Base-by-base conservation (phyloP, 2,797 vertebrate species). In the Micromesistius poutassou region DNA sequence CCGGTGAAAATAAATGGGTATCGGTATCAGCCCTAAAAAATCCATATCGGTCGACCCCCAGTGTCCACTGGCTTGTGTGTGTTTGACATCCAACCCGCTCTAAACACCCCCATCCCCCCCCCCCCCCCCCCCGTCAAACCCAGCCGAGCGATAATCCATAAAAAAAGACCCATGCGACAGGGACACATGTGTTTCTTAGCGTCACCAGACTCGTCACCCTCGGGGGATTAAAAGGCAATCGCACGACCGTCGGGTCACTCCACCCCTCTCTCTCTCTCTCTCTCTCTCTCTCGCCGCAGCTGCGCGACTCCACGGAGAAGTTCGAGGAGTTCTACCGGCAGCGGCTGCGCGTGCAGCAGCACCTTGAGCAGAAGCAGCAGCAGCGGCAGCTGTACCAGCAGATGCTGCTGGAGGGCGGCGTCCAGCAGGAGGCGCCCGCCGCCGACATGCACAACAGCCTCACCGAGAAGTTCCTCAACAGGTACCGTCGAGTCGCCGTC, bases 321-420 rank as follows among this genome's bases (percentile, higher is more conserved):
- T 99, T 97, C 80, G 97, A 99, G 90, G 98, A 99, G 83, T 99
- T 93, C 89, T 99, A 98, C 77, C 95, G 98, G 5, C 98, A 99
- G 87, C 95, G 97, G 0, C 86, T 99, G 5, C 97, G 98, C 3
- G 97, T 98, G 83, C 98, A 99, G 90, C 98, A 99, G 87, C 98
- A 99, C 88, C 92, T 99, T 36, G 98, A 99, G 84, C 97, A 99
- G 93, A 99, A 99, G 66, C 96, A 98, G 87, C 98, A 99, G 73
- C 98, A 99, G 76, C 91, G 95, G 73, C 97, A 98, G 83, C 88
- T 99, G 81, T 99, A 99, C 89, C 97, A 99, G 86, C 97, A 99
- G 87, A 99, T 99, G 98, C 86, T 99, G 76, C 91, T 97, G 76
- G 98, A 99, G 92, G 98, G 98, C 76, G 98, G 98, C 0, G 98